Base-by-base conservation (phyloP, 1,140 invertebrate species). In the Euschistus heros region DNA sequence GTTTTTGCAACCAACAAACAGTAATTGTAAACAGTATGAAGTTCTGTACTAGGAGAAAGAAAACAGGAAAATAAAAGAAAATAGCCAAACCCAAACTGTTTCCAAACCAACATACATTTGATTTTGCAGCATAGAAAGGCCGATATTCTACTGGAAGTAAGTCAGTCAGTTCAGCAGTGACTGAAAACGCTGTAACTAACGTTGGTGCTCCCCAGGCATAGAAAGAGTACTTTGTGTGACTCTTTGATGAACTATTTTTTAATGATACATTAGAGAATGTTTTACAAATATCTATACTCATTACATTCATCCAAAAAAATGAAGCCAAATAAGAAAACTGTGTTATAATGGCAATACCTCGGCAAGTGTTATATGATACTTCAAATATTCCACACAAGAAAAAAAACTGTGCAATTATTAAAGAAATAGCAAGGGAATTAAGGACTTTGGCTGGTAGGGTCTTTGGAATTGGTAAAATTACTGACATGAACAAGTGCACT, bases 51-150 rank as follows among this genome's bases (percentile, higher is more conserved):
- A 80, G 67, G 8, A 80, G 37, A 4, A 75, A 37, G 2, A 67
- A 73, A 10, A 78, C 71, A 0, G 79, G 79, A 20, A 76, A 27
- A 14, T 74, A 69, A 68, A 80, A 79, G 63, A 78, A 77, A 1
- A 75, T 44, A 2, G 73, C 67, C 10, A 78, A 63, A 15, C 71
- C 73, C 8, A 68, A 22, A 18, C 68, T 68, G 64, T 74, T 74
- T 37, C 66, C 70, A 63, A 76, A 70, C 74, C 74, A 77, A 62
- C 76, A 77, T 4, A 75, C 62, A 18, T 66, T 64, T 46, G 70
- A 62, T 6, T 67, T 17, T 20, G 70, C 75, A 61, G 76, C 77
- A 17, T 68, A 62, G 0, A 75, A 74, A 20, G 67, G 62, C 15
- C 73, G 52, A 61, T 30, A 37, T n/a, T 67, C 62, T 20, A 65